Conservation (phyloP, 2,113 vertebrate species). For the Ctenomys sociabilis region DNA sequence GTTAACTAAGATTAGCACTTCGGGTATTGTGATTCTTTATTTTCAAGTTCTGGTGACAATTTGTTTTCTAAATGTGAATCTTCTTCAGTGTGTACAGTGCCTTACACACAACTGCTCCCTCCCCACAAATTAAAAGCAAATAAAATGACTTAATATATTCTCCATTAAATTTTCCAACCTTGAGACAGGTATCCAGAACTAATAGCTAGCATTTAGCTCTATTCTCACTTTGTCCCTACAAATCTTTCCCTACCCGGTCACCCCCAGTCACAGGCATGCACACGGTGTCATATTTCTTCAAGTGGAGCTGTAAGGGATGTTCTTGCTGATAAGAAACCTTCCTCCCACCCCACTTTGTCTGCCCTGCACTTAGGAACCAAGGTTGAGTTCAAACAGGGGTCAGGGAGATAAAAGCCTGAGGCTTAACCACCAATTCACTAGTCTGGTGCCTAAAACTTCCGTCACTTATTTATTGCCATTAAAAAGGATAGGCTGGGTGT, state of each 20-base stretch:
- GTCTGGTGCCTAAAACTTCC: conserved; percentile 78
- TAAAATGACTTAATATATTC: conserved; percentile 27
- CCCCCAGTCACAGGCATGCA: not conserved
- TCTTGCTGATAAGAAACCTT: conserved; percentile 70
- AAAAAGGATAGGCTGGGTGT: conserved; percentile 55
- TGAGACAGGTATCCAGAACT: not conserved
- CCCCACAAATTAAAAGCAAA: not conserved
- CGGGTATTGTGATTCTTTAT: not conserved
- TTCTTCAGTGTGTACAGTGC: not conserved
- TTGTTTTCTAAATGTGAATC: not conserved
- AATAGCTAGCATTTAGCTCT: conserved; percentile 44
- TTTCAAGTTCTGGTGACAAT: not conserved
- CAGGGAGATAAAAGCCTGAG: conserved; percentile 78
- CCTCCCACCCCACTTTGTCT: conserved; percentile 72
- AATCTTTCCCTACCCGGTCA: not conserved
- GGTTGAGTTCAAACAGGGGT: conserved; percentile 77
- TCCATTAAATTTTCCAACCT: not conserved
- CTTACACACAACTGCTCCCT: not conserved
- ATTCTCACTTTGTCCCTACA: conserved; percentile 50
- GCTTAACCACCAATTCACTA: conserved; percentile 78
- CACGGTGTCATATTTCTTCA: conserved; percentile 72
- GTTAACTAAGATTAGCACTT: not conserved
- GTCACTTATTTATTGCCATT: conserved; percentile 76
- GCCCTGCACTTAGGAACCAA: conserved; percentile 77
- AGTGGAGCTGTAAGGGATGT: conserved; percentile 66